Percentiles rank a stretch among this genome's conserved stretches.
Evolutionary conservation across 1,140 invertebrate genomes (phyloP).

Genomic region (Reticulitermes speratus): DNA sequence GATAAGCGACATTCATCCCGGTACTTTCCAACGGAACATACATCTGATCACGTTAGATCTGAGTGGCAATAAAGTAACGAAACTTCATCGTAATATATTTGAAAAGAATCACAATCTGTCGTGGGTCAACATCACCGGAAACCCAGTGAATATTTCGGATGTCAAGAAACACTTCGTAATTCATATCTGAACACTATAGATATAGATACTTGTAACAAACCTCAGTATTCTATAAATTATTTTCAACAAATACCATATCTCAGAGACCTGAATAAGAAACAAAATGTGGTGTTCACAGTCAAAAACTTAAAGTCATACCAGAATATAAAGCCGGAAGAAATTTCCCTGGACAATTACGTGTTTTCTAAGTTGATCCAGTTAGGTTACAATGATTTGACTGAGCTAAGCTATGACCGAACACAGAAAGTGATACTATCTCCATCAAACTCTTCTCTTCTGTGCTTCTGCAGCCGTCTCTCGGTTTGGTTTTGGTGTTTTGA

Average conservation of each 20-base stretch:
- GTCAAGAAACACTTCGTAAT: not conserved
- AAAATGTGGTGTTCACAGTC: not conserved
- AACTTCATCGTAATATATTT: not conserved
- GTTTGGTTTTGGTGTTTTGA: not conserved
- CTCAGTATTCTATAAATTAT: not conserved
- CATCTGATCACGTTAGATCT: not conserved
- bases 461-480: not conserved
- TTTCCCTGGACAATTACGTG: not conserved
- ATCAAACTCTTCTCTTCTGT: not conserved
- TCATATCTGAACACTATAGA: not conserved
- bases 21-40: not conserved
- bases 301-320: not conserved
- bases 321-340: no score
- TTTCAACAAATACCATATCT: not conserved
- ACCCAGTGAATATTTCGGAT: not conserved
- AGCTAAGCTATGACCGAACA: not conserved
- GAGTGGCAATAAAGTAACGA: not conserved
- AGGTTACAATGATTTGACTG: not conserved
- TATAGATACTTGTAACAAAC: not conserved
- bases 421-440: not conserved
- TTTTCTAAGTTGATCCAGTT: not conserved
- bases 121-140: not conserved
- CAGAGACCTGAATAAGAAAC: not conserved
- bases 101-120: not conserved
- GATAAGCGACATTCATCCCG: not conserved